These are phyloP conservation scores for Myotis pilosus DNA, from an alignment of 2,797 vertebrate genomes.

Conservation along the genomic window DNA sequence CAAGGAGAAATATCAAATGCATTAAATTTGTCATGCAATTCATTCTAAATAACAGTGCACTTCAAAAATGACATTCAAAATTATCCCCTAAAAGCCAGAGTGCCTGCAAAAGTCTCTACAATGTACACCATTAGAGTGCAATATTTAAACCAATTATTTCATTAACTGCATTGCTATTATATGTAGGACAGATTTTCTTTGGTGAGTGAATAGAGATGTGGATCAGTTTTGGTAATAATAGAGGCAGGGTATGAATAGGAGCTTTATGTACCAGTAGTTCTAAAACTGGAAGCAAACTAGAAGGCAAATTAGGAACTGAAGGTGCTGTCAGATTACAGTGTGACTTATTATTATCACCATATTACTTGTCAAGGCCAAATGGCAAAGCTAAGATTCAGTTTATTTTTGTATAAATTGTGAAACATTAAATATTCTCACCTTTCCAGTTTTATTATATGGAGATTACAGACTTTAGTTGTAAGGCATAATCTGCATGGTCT, in stretches of 20 bases:
- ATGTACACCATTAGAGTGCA: not conserved
- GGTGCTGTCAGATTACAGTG: constrained; percentile 50
- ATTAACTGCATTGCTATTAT: constrained; percentile 58
- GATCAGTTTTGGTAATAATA: constrained; percentile 40
- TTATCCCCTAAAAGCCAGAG: constrained; percentile 42
- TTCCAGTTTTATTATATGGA: constrained; percentile 42
- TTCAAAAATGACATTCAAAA: constrained; percentile 37
- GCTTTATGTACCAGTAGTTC: constrained; percentile 47
- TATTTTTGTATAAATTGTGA: constrained; percentile 53
- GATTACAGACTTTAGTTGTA: constrained; percentile 27
- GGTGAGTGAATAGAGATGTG: constrained; percentile 43
- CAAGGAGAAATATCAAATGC: constrained; percentile 45
- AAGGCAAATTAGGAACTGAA: constrained; percentile 56
- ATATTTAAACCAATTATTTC: constrained; percentile 68
- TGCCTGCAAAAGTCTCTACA: constrained; percentile 50
- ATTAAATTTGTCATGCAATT: constrained; percentile 19
- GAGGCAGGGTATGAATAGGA: constrained; percentile 41
- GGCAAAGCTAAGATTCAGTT: constrained; percentile 1
- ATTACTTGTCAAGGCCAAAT: constrained; percentile 57
- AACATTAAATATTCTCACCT: constrained; percentile 58
- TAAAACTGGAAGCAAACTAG: constrained; percentile 61
- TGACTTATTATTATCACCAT: constrained; percentile 28
- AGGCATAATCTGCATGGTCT: constrained; percentile 21
- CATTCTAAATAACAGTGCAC: constrained; percentile 45
- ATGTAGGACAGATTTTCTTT: constrained; percentile 52